Conservation (phyloP, 2,113 vertebrate species). For the Oceanites oceanicus region DNA sequence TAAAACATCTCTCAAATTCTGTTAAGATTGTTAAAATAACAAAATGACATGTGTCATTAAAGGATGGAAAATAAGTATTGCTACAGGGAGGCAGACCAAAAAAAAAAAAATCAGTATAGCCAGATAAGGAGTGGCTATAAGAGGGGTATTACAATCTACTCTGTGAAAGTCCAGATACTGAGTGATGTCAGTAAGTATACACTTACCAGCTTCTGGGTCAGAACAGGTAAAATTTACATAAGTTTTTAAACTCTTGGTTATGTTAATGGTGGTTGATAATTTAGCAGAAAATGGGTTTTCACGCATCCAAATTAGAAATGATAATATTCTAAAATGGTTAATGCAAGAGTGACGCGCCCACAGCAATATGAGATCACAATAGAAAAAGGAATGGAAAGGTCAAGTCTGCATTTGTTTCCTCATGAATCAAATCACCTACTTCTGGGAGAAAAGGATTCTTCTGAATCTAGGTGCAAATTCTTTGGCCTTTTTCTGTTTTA, state of each 20-base stretch:
- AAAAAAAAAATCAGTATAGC: background rate
- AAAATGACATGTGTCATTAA: background rate
- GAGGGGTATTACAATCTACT: background rate
- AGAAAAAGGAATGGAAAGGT: background rate
- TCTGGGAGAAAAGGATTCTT: background rate
- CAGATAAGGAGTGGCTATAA: background rate
- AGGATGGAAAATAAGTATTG: background rate
- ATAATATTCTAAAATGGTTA: background rate
- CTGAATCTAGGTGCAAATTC: background rate
- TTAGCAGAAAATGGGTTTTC: background rate
- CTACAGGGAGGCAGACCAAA: background rate
- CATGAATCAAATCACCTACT: background rate
- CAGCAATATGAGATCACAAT: background rate
- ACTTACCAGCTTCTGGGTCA: background rate
- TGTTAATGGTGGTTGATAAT: background rate
- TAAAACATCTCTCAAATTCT: background rate
- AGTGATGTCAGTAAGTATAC: background rate
- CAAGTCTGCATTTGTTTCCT: background rate
- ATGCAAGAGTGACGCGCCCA: background rate
- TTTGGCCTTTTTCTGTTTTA: background rate
- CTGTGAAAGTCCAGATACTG: background rate
- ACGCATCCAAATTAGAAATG: background rate
- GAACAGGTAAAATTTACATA: background rate
- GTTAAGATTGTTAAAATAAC: background rate
- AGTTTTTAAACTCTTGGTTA: background rate